Evolutionary conservation across 2,888 invertebrate species (phyloP).

Genomic region (Polyommatus icarus): DNA sequence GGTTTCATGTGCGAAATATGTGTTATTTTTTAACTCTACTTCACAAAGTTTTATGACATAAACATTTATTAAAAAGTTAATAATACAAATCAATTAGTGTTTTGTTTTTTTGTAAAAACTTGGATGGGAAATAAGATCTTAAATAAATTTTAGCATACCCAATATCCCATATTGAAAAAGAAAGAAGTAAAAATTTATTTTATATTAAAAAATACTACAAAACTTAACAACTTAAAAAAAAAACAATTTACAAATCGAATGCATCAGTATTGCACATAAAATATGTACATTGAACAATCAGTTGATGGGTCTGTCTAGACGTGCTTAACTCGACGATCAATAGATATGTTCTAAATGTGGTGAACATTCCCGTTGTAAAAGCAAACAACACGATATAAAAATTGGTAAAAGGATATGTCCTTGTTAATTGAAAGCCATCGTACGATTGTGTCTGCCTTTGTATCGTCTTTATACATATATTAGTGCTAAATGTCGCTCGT

Average conservation of each 20-base stretch:
- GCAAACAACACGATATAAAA: neutral
- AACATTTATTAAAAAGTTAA: too few relatives aligned
- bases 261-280: slow-evolving; percentile 1
- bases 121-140: too few relatives aligned
- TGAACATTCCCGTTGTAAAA: neutral
- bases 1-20: too few relatives aligned
- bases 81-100: too few relatives aligned
- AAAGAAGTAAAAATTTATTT: too few relatives aligned
- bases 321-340: slow-evolving; percentile 1
- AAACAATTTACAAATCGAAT: neutral
- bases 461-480: neutral
- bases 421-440: neutral
- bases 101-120: too few relatives aligned
- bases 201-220: neutral
- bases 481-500: too few relatives aligned
- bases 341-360: neutral
- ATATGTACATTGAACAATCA: neutral
- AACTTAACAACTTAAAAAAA: neutral
- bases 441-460: neutral
- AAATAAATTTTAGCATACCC: too few relatives aligned
- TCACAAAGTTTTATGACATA: too few relatives aligned
- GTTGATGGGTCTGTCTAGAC: slow-evolving; percentile 23
- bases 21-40: too few relatives aligned
- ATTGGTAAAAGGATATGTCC: neutral
- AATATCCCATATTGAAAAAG: too few relatives aligned